Evolutionary conservation across 2,888 invertebrate genomes (phyloP), one percentile per base, ranked within the genome.

Genomic region (Notocelia uddmanniana): DNA sequence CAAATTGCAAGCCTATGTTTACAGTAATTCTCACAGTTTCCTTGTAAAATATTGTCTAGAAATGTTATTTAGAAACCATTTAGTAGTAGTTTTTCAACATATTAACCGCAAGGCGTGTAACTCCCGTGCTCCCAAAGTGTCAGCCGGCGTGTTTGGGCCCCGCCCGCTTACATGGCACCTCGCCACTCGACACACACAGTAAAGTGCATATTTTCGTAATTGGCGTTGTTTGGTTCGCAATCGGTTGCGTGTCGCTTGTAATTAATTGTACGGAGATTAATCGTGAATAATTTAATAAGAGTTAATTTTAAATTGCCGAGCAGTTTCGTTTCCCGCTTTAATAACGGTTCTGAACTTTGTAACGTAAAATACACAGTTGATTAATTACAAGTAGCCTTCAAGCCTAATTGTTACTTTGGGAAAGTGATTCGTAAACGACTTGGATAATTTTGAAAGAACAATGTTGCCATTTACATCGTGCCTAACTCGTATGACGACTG

Each of bases 191-290:
- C 31, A 52, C 23, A 63, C 34, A 52, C 66, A 59, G 54, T 21
- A 41, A 26, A 54, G 55, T 55, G 69, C 55, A 45, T 45, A 66
- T 52, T 71, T 71, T 67, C 59, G 71, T 71, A 67, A 67, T 71
- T 59, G 26, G 31, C 11, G 31, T 62, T 54, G 15, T 26, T 23
- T 48, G 67, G 48, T 19, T 9, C 10, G 57, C 19, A 11, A 3
- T n/a, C 45, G 62, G 31, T 48, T 34, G 71, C 71, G 59, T 71
- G 70, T 41, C 50, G 57, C 34, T 58, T 10, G 71, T 18, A 71
- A 67, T 71, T 71, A 67, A 71, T 71, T 11, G 9, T 21, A 48
- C 59, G 18, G 15, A 15, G 71, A 71, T 71, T 71, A 71, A 71
- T 71, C 59, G 59, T 15, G 59, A 34, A 67, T 59, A 71, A 71